These are phyloP conservation scores for Archivesica marissinica DNA, from an alignment of 1,140 invertebrate genomes.

Conservation along the genomic window DNA sequence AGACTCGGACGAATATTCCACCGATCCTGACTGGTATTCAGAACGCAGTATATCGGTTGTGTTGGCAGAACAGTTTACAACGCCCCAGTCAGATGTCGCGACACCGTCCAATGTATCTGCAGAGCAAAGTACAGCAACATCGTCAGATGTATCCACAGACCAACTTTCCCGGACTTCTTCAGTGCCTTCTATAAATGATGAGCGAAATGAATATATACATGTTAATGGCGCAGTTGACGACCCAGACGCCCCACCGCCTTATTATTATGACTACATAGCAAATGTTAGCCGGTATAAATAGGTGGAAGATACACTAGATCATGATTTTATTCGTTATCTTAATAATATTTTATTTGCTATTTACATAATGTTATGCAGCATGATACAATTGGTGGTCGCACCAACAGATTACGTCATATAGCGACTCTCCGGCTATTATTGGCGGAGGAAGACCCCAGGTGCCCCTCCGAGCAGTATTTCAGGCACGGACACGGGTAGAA, in stretches of 20 bases:
- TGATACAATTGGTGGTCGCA: neutral
- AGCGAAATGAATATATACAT: neutral
- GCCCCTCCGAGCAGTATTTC: no score
- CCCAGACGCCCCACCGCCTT: neutral
- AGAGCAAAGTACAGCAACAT: neutral
- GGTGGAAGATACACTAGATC: no score
- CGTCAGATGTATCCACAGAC: neutral
- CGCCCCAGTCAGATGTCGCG: neutral
- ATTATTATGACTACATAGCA: constrained; percentile 36
- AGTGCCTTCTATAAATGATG: neutral
- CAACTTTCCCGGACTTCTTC: neutral
- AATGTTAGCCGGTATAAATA: constrained; percentile 7
- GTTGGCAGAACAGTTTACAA: neutral
- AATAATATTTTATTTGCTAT: no score
- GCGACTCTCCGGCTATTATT: no score
- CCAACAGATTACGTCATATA: no score
- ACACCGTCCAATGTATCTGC: neutral
- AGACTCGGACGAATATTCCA: neutral
- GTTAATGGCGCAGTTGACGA: neutral
- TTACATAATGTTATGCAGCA: neutral
- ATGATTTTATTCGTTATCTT: no score
- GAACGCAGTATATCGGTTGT: neutral
- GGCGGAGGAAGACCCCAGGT: no score
- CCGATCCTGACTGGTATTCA: neutral
- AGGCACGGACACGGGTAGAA: no score